These are phyloP conservation scores for Drosophila dives DNA, from an alignment of 2,888 invertebrate species.

Conservation along the genomic window DNA sequence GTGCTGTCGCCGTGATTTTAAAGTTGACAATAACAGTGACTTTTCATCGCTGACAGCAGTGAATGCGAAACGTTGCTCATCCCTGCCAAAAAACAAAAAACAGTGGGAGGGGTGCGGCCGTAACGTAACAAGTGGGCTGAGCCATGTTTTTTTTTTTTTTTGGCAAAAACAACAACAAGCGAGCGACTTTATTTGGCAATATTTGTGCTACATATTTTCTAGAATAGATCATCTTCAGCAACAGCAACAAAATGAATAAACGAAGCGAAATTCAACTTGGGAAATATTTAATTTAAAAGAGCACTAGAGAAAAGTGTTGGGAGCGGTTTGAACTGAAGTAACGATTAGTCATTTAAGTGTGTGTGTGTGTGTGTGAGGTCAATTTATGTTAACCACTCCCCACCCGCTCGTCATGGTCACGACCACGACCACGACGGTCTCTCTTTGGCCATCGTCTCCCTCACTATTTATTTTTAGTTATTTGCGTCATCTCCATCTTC, in stretches of 20 bases:
- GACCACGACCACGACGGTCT: slow-evolving; percentile 71
- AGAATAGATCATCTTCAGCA: slow-evolving; percentile 63
- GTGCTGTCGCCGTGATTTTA: slow-evolving; percentile 44
- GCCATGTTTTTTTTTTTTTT: slow-evolving; percentile 57
- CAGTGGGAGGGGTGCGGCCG: slow-evolving; percentile 44
- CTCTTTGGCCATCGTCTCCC: slow-evolving; percentile 29
- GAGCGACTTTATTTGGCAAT: slow-evolving; percentile 57
- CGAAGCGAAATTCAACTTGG: slow-evolving; percentile 27
- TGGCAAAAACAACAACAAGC: slow-evolving; percentile 72
- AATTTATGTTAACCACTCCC: slow-evolving; percentile 21
- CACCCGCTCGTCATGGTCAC: slow-evolving; percentile 68
- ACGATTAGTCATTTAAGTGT: slow-evolving; percentile 14
- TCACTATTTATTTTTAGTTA: slow-evolving; percentile 80
- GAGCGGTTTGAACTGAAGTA: slow-evolving; percentile 37
- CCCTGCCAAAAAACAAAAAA: slow-evolving; percentile 12
- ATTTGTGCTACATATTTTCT: slow-evolving; percentile 65
- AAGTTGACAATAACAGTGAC: slow-evolving; percentile 30
- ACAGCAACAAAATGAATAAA: slow-evolving; percentile 1
- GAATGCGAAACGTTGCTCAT: slow-evolving; percentile 26
- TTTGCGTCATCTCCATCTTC: slow-evolving; percentile 81
- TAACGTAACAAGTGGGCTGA: slow-evolving; percentile 65
- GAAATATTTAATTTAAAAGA: slow-evolving; percentile 15
- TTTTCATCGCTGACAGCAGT: slow-evolving; percentile 20
- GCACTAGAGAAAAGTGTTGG: slow-evolving; percentile 10
- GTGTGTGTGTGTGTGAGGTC: slow-evolving; percentile 39